Evolutionary conservation across 2,113 vertebrate species (phyloP).

Genomic region (Egretta garzetta): DNA sequence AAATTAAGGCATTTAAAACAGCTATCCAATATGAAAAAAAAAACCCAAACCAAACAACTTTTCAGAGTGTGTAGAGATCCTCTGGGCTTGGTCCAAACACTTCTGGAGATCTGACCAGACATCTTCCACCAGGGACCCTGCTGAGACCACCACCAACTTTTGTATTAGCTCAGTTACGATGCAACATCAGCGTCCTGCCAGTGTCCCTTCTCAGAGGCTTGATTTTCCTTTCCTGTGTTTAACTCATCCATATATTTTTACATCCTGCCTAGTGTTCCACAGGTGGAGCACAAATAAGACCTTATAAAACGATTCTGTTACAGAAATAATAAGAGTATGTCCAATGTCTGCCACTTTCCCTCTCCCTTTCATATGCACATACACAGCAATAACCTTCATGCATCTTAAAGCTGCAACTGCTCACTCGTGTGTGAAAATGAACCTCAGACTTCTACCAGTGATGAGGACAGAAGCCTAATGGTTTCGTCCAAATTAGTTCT

Average conservation of each 20-base stretch:
- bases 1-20: not conserved
- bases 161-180: not conserved
- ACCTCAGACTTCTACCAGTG: slow-evolving; percentile 17
- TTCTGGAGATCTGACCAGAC: not conserved
- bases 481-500: slow-evolving; percentile 57
- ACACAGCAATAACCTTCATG: slow-evolving; percentile 56
- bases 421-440: slow-evolving; percentile 56
- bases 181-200: not conserved
- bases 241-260: not conserved
- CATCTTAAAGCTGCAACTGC: slow-evolving; percentile 54
- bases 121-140: not conserved
- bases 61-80: not conserved
- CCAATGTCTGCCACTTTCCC: not conserved
- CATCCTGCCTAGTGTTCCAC: not conserved
- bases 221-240: not conserved
- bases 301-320: not conserved
- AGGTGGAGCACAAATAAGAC: not conserved
- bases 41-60: not conserved
- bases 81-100: not conserved
- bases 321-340: not conserved
- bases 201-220: not conserved
- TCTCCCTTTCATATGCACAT: not conserved
- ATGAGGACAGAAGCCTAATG: slow-evolving; percentile 56
- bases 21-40: not conserved
- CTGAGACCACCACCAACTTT: not conserved